Conservation (phyloP, 2,113 vertebrate species). For the Nesoenas mayeri region DNA sequence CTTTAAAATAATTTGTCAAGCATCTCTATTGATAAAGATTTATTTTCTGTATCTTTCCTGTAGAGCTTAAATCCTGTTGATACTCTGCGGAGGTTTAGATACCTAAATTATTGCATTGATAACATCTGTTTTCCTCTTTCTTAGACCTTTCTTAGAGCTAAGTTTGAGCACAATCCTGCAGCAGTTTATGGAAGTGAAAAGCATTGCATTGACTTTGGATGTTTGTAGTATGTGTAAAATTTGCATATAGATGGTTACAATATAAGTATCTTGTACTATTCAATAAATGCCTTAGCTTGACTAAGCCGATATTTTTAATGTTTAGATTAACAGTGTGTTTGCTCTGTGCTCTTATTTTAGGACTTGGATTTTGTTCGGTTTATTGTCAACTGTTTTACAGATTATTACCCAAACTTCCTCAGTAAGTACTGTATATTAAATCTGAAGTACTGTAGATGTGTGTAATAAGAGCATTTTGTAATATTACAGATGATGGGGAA, state of each 20-base stretch:
- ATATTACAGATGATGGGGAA: background rate
- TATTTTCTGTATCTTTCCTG: background rate
- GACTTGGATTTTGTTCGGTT: slow-evolving; percentile 98
- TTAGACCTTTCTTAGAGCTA: background rate
- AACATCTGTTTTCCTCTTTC: background rate
- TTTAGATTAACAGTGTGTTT: background rate
- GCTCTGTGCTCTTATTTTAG: slow-evolving; percentile 75
- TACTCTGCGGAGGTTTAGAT: background rate
- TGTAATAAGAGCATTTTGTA: background rate
- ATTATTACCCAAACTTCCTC: slow-evolving; percentile 97
- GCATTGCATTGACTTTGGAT: background rate
- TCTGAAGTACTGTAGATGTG: background rate
- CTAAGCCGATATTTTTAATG: background rate
- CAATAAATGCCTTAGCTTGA: background rate
- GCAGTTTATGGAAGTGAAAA: background rate
- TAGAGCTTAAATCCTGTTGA: background rate
- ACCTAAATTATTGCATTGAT: background rate
- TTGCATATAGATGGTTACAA: background rate
- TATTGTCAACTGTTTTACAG: slow-evolving; percentile 93
- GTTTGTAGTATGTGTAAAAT: background rate
- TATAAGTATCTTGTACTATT: background rate
- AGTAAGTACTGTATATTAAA: slow-evolving; percentile 83
- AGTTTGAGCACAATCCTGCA: background rate
- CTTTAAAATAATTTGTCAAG: background rate
- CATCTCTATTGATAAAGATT: background rate